phyloP scores from a whole-genome alignment of 2,113 vertebrate species.

The Megatriorchis doriae region DNA sequence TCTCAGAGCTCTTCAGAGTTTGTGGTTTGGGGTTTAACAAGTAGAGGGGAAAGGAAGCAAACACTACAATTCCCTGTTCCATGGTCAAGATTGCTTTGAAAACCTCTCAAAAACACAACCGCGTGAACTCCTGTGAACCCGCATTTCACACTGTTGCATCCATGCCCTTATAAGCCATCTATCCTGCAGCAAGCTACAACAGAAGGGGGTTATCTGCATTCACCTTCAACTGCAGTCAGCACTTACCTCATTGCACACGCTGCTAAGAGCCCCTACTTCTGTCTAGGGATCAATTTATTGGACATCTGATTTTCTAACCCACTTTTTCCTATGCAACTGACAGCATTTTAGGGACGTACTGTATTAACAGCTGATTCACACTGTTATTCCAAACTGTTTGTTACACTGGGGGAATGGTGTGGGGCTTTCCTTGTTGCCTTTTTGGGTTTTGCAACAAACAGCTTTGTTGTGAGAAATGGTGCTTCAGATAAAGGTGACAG shows the following conservation, averaged over 20 bases:
- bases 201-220: background rate
- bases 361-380: background rate
- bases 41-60: background rate
- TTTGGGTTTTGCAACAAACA: background rate
- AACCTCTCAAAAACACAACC: background rate
- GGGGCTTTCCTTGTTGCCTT: fast-evolving
- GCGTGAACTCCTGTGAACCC: background rate
- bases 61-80: background rate
- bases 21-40: background rate
- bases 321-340: background rate
- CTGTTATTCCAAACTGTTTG: background rate
- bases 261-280: background rate
- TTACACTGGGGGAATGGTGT: background rate
- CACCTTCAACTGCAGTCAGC: background rate
- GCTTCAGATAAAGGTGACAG: background rate
- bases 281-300: background rate
- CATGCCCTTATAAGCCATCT: background rate
- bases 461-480: background rate
- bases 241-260: background rate
- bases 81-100: background rate
- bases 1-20: background rate
- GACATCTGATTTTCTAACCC: background rate
- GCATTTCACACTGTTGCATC: background rate
- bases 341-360: background rate
- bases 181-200: background rate